These are phyloP conservation scores for Peribatodes rhomboidaria DNA, from an alignment of 2,888 invertebrate species.

Conservation along the genomic window DNA sequence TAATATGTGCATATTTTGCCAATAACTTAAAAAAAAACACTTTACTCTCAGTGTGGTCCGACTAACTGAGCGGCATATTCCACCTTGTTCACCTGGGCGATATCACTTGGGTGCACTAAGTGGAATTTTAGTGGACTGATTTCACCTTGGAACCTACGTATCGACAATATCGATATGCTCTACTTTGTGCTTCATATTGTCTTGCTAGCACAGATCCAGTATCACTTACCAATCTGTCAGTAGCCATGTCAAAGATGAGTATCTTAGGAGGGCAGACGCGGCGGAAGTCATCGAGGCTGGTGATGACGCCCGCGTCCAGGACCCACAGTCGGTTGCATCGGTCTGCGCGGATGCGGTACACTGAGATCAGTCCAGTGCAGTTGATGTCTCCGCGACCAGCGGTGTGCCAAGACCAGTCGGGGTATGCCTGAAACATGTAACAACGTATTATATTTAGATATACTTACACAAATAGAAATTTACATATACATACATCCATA, in stretches of 20 bases:
- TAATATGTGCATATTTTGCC: not conserved
- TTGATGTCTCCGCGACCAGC: slow-evolving; percentile 90
- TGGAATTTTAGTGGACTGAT: no score
- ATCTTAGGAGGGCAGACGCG: slow-evolving; percentile 92
- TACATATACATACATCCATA: no score
- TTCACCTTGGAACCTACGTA: no score
- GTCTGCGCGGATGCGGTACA: slow-evolving; percentile 91
- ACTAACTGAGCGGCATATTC: no score
- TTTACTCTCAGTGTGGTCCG: no score
- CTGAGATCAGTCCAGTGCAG: slow-evolving; percentile 92
- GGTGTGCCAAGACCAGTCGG: slow-evolving; percentile 92
- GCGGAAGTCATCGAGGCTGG: slow-evolving; percentile 89
- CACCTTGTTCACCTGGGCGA: no score
- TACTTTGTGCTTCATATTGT: no score
- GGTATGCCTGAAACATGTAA: slow-evolving; percentile 85
- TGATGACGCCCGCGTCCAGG: slow-evolving; percentile 91
- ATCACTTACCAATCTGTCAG: slow-evolving; percentile 88
- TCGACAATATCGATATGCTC: no score
- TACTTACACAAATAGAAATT: no score
- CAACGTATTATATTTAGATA: not conserved
- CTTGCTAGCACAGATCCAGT: no score
- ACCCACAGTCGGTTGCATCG: slow-evolving; percentile 95
- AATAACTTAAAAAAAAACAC: no score
- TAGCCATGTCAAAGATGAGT: slow-evolving; percentile 91
- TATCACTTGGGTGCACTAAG: no score